Conservation (phyloP, 2,797 vertebrate species). For the Serranus cabrilla region DNA sequence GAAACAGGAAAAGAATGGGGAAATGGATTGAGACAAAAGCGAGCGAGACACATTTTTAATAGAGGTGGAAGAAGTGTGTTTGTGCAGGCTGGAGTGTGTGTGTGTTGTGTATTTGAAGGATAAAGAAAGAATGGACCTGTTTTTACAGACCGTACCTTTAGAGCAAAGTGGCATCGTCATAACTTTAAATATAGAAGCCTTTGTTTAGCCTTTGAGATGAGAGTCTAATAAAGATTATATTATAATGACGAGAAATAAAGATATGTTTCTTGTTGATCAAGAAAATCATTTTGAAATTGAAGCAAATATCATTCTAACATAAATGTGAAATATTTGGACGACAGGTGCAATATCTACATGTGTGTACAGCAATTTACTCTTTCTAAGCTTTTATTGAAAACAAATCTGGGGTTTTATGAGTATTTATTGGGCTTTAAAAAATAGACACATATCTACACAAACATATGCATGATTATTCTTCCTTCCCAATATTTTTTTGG, state of each 20-base stretch:
- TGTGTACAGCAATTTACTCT: too few species aligned
- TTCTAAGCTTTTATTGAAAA: too few species aligned
- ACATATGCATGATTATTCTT: too few species aligned
- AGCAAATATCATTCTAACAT: too few species aligned
- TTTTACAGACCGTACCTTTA: neutral
- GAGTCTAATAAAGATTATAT: neutral
- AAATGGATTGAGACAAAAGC: constrained; percentile 17
- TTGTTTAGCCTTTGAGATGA: neutral
- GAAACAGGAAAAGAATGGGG: neutral
- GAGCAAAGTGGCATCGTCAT: neutral
- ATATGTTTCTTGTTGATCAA: too few species aligned
- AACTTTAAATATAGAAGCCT: neutral
- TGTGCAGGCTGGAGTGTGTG: neutral
- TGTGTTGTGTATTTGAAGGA: constrained; percentile 3
- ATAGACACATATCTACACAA: too few species aligned
- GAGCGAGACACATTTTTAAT: neutral
- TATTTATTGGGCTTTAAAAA: too few species aligned
- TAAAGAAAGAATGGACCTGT: neutral
- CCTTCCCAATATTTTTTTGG: neutral
- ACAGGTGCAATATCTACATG: too few species aligned
- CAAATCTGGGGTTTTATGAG: too few species aligned
- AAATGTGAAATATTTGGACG: too few species aligned
- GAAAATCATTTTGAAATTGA: too few species aligned
- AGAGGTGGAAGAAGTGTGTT: constrained; percentile 1
- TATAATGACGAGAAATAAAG: too few species aligned